These are phyloP conservation scores for Candoia aspera DNA, from an alignment of 2,113 vertebrate genomes.

Conservation along the genomic window DNA sequence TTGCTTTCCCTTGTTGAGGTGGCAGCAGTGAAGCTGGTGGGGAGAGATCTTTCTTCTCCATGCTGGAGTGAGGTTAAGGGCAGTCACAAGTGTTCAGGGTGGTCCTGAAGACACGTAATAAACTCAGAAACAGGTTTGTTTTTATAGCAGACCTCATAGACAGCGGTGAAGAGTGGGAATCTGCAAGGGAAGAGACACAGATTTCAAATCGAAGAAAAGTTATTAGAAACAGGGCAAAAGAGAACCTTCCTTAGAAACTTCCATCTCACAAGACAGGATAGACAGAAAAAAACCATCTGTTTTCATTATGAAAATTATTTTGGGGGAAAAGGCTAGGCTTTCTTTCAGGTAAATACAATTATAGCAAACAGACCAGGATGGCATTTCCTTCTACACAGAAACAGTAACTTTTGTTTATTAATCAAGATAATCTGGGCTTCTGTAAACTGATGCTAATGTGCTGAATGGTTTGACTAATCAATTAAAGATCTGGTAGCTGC, in stretches of 20 bases:
- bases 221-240: neutral
- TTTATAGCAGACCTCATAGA: constrained; percentile 90
- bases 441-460: neutral
- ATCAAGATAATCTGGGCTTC: neutral
- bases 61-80: constrained; percentile 7
- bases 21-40: neutral
- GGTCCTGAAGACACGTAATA: constrained; percentile 90
- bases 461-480: neutral
- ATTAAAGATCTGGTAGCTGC: neutral
- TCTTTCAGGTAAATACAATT: neutral
- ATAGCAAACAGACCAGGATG: neutral
- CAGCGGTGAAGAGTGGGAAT: constrained; percentile 94
- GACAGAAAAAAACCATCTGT: neutral
- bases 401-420: neutral
- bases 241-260: neutral
- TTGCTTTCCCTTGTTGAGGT: constrained; percentile 15
- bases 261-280: neutral
- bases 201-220: neutral
- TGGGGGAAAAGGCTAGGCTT: neutral
- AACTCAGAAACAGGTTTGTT: constrained; percentile 86
- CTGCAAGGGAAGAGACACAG: constrained; percentile 62
- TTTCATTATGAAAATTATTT: neutral
- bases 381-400: neutral
- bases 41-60: neutral
- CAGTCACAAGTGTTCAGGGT: constrained; percentile 88